Evolutionary conservation across 1,140 invertebrate species (phyloP).

Genomic region (Harpegnathos saltator): DNA sequence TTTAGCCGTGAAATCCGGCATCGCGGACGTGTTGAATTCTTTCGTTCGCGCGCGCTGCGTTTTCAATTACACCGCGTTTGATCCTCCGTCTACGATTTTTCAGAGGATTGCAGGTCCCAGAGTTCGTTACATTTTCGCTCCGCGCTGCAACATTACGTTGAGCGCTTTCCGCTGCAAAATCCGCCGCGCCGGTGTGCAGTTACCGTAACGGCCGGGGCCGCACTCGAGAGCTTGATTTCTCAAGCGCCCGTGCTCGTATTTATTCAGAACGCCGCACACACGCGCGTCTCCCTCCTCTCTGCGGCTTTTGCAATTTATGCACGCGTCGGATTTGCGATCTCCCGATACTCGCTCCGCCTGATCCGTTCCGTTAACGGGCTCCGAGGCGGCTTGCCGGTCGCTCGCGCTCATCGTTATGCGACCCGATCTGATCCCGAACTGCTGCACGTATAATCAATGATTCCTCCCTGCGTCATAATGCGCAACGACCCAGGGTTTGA

Average conservation of each 20-base stretch:
- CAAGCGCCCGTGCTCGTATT: not conserved
- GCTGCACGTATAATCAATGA: conserved; percentile 29
- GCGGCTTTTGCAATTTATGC: not conserved
- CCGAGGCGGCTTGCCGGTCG: too few species aligned
- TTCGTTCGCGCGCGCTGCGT: not conserved
- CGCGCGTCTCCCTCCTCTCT: not conserved
- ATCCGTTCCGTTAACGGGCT: too few species aligned
- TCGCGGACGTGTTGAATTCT: not conserved
- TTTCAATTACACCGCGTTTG: conserved; percentile 15
- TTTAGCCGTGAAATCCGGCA: not conserved
- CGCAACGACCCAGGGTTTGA: conserved; percentile 25
- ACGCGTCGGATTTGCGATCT: not conserved
- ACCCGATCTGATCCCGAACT: conserved; percentile 13
- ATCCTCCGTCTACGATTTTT: not conserved
- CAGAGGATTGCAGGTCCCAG: not conserved
- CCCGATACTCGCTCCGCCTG: not conserved
- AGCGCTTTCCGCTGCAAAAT: conserved; percentile 4
- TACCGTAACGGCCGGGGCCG: not conserved
- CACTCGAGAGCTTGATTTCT: conserved; percentile 2
- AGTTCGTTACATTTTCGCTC: not conserved
- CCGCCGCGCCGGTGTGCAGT: too few species aligned
- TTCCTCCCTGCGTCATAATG: conserved; percentile 5
- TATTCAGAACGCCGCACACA: not conserved
- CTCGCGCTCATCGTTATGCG: not conserved
- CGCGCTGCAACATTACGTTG: not conserved